Conservation (phyloP, 92 coral and sea anemone species). For the Umimayanthus kanabou region DNA sequence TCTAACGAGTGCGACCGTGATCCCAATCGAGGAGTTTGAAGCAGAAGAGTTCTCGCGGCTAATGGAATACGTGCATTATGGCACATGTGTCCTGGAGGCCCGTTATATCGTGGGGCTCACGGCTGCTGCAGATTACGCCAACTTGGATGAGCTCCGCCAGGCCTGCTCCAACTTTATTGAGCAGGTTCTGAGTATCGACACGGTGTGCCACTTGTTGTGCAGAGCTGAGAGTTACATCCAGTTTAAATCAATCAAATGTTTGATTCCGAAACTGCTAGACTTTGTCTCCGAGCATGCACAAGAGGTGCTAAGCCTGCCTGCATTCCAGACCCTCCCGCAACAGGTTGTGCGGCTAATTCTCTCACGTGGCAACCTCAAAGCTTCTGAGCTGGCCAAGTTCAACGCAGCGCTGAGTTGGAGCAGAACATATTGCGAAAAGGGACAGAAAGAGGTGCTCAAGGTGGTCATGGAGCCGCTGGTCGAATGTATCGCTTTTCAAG, state of each 20-base stretch:
- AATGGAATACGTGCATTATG: slow-evolving; percentile 66
- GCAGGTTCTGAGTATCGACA: slow-evolving; percentile 46
- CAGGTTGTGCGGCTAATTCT: slow-evolving; percentile 61
- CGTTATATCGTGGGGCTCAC: slow-evolving; percentile 61
- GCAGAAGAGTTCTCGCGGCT: slow-evolving; percentile 62
- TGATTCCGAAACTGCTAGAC: slow-evolving; percentile 65
- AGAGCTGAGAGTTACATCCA: slow-evolving; percentile 62
- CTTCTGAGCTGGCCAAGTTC: slow-evolving; percentile 61
- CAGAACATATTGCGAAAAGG: slow-evolving; percentile 46
- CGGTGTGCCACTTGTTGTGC: slow-evolving; percentile 53
- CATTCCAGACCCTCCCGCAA: slow-evolving; percentile 62
- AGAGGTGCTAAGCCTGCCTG: slow-evolving; percentile 52
- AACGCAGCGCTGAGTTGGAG: slow-evolving; percentile 65
- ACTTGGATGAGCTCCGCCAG: slow-evolving; percentile 56
- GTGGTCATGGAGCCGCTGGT: slow-evolving; percentile 61
- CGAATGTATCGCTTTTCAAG: slow-evolving; percentile 62
- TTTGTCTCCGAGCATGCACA: slow-evolving; percentile 61
- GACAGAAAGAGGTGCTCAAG: slow-evolving; percentile 35
- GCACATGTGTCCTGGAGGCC: slow-evolving; percentile 54
- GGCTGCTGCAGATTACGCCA: slow-evolving; percentile 62
- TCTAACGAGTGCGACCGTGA: slow-evolving; percentile 31
- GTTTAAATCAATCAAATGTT: slow-evolving; percentile 56
- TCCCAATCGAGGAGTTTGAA: slow-evolving; percentile 62
- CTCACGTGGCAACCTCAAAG: slow-evolving; percentile 56
- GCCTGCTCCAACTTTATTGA: slow-evolving; percentile 56